Conservation (phyloP, 2,113 vertebrate genomes). For the Syrrhaptes paradoxus region DNA sequence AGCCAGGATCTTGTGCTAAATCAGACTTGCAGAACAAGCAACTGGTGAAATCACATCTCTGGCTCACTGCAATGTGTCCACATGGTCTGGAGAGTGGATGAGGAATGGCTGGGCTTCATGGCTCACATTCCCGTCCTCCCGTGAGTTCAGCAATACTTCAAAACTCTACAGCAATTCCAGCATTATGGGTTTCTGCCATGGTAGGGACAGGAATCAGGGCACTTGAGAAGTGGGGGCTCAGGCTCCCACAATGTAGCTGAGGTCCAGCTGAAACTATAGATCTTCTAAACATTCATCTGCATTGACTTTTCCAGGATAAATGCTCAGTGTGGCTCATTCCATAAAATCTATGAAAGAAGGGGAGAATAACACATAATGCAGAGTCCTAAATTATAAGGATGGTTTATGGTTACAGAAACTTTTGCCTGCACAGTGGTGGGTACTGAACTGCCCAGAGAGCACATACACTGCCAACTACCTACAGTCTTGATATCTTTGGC, state of each 20-base stretch:
- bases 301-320: background rate
- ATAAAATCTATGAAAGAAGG: background rate
- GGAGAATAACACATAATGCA: background rate
- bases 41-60: background rate
- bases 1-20: background rate
- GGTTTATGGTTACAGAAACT: background rate
- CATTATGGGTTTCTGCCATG: rapidly evolving
- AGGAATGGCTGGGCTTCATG: background rate
- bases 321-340: background rate
- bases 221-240: background rate
- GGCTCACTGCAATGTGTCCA: background rate
- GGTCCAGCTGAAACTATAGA: background rate
- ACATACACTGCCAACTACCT: background rate
- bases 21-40: background rate
- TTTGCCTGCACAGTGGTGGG: background rate
- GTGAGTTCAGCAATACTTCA: background rate
- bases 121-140: background rate
- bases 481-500: constrained; percentile 22
- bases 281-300: background rate
- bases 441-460: background rate
- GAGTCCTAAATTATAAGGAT: background rate
- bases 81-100: background rate
- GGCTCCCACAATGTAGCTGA: background rate
- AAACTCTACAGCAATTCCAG: background rate
- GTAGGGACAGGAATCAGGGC: background rate